These are phyloP conservation scores for Crocuta crocuta DNA, from an alignment of 2,113 vertebrate species.

Conservation along the genomic window DNA sequence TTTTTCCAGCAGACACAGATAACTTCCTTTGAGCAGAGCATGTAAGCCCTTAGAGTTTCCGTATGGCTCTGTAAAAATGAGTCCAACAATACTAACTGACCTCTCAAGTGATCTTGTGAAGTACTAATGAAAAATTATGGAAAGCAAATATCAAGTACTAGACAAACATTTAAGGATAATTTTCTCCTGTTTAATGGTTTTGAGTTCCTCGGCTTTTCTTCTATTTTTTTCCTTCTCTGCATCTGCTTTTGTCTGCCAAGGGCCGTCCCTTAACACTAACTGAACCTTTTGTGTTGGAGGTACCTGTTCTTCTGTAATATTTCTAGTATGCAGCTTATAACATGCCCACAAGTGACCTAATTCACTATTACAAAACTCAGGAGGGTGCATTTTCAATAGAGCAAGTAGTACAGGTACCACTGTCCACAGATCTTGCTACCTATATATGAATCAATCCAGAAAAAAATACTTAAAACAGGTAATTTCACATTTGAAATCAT, in stretches of 20 bases:
- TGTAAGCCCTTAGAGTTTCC: slow-evolving; percentile 57
- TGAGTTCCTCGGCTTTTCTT: slow-evolving; percentile 21
- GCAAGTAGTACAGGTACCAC: background rate
- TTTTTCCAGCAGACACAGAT: slow-evolving; percentile 5
- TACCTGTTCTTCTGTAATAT: background rate
- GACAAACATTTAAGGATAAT: slow-evolving; percentile 47
- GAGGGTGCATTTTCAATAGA: background rate
- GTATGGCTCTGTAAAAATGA: slow-evolving; percentile 49
- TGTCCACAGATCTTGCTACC: background rate
- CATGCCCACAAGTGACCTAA: background rate
- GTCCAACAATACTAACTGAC: background rate
- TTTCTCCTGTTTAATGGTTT: slow-evolving; percentile 43
- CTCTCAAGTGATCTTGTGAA: slow-evolving; percentile 14
- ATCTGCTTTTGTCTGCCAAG: background rate
- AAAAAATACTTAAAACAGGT: background rate
- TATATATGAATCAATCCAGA: background rate
- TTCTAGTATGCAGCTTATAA: background rate
- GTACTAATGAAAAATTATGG: slow-evolving; percentile 53
- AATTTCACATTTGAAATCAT: background rate
- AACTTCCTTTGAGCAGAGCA: slow-evolving; percentile 16
- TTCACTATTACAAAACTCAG: background rate
- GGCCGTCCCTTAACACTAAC: background rate
- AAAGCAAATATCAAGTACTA: slow-evolving; percentile 41
- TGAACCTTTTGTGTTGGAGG: background rate
- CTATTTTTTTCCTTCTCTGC: background rate